Evolutionary conservation across 2,113 vertebrate genomes (phyloP).

Genomic region (Mustelus asterias): DNA sequence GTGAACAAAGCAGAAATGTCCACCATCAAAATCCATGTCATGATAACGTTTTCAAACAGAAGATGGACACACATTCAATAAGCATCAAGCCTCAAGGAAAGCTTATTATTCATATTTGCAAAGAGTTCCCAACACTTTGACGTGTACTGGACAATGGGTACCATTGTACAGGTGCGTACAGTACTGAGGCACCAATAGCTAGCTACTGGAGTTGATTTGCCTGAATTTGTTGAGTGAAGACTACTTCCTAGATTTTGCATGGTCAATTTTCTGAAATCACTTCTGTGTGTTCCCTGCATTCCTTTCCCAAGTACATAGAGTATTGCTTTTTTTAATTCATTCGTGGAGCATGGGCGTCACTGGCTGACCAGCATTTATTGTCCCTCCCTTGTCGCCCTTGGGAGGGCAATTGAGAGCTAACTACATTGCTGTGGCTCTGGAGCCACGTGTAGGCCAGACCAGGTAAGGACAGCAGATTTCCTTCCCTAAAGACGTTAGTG

Average conservation of each 20-base stretch:
- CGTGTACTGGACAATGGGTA: background rate
- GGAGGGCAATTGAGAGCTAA: too few species aligned
- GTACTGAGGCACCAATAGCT: background rate
- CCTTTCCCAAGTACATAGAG: background rate
- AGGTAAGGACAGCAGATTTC: too few species aligned
- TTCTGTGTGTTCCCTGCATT: background rate
- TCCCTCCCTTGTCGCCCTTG: too few species aligned
- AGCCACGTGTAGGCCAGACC: too few species aligned
- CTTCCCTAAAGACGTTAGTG: too few species aligned
- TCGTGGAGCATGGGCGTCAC: too few species aligned
- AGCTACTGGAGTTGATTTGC: background rate
- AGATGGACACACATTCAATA: background rate
- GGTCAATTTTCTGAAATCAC: background rate
- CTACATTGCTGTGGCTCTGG: too few species aligned
- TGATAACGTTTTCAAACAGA: background rate
- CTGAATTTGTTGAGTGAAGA: background rate
- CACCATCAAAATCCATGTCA: background rate
- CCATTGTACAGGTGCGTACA: background rate
- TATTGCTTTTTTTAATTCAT: background rate
- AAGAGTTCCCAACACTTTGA: background rate
- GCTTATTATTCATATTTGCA: too few species aligned
- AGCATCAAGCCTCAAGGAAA: too few species aligned
- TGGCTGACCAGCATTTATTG: too few species aligned
- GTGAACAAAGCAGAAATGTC: background rate
- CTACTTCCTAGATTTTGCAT: background rate